Evolutionary conservation across 1,140 invertebrate genomes (phyloP).

Genomic region (Colletes latitarsis): DNA sequence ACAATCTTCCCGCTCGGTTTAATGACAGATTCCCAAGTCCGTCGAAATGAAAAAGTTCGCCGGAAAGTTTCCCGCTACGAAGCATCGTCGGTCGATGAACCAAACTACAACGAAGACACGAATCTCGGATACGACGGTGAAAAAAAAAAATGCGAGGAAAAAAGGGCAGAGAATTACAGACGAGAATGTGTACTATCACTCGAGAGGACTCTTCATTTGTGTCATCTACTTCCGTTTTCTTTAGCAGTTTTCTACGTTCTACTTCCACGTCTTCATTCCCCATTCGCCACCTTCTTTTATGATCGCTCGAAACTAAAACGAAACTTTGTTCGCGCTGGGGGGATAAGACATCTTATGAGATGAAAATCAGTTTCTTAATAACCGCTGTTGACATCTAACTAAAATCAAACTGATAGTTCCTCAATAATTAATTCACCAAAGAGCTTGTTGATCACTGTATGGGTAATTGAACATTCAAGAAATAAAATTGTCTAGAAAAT

Average conservation of each 20-base stretch:
- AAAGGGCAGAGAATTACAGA: conserved; percentile 72
- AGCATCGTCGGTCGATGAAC: conserved; percentile 41
- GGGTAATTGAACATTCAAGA: too few species aligned
- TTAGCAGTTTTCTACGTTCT: neutral
- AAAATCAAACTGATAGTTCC: too few species aligned
- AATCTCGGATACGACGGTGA: conserved; percentile 2
- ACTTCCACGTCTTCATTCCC: conserved; percentile 11
- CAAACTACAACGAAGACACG: conserved; percentile 3
- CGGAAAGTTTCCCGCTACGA: conserved; percentile 20
- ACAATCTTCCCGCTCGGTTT: conserved; percentile 45
- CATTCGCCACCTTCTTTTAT: conserved; percentile 4
- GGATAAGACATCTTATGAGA: neutral
- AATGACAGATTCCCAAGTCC: conserved; percentile 68
- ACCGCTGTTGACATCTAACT: too few species aligned
- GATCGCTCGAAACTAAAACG: neutral
- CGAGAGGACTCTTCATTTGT: conserved; percentile 60
- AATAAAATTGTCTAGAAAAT: too few species aligned
- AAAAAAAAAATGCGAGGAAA: neutral
- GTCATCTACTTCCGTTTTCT: conserved; percentile 17
- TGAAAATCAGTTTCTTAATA: neutral
- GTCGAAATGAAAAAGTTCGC: conserved; percentile 70
- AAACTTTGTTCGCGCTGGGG: neutral
- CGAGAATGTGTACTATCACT: conserved; percentile 64
- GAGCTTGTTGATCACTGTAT: too few species aligned
- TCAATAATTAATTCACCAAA: too few species aligned